Evolutionary conservation across 1,140 invertebrate species (phyloP), one percentile per base, ranked within the genome.

Genomic region (Parasteatoda tepidariorum): DNA sequence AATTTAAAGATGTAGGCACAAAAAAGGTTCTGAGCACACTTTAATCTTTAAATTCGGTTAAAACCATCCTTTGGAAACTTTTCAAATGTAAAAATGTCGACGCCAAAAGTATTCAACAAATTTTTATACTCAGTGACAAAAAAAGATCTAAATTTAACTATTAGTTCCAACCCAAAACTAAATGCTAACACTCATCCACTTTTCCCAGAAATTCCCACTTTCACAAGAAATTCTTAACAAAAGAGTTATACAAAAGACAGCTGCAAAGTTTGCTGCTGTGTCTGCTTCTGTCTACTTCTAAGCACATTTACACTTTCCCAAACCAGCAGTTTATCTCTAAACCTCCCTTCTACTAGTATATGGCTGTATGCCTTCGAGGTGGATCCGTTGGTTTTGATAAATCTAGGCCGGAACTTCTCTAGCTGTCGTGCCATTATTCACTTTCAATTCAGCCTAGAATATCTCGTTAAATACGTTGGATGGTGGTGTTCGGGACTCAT

Each of bases 361-460:
- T 24, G 15, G 24, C 64, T 67, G n/a, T 22, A 22, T 2, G 18
- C 13, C 7, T 67, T 38, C 28, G 15, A 34, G 30, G 28, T 30
- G 48, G 34, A 73, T 57, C 30, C 68, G 55, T 18, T 31, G 26
- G 54, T 73, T 73, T 57, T 73, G 68, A 73, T 73, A 73, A 55
- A 73, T 73, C 30, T 57, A 11, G 30, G 18, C 9, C 48, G 68
- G 68, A 73, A 73, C 68, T 73, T 18, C 28, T 55, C 68, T 22
- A 57, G 41, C 41, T 57, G 41, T 55, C 11, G 54, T 9, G 41
- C 28, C 30, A 73, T 55, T 73, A 55, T 73, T 73, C 68, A 57
- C 68, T 28, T 73, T 30, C 26, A 15, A 55, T 30, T 55, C 68
- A 55, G 6, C 28, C 24, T 67, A n/a, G 22, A 22, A 67, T 67